A percentile compares a stretch with the other conserved stretches of the same genome.
phyloP scores from a whole-genome alignment of 2,888 invertebrate genomes.

The Ceratothoa steindachneri region DNA sequence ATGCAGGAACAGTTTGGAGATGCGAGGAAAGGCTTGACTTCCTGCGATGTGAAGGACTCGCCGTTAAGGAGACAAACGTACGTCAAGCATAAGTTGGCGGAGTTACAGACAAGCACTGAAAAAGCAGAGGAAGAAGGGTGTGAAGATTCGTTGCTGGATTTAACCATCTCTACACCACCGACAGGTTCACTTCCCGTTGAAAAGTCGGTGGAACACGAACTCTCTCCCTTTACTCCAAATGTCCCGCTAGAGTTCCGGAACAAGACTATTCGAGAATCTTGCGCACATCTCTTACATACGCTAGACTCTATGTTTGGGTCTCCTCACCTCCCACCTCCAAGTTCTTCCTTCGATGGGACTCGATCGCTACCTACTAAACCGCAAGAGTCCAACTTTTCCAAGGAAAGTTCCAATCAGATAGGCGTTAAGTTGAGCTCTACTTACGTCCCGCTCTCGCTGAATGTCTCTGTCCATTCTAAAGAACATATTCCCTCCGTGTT shows the following conservation, averaged over 20 bases:
- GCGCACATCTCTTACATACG: background rate
- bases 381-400: too few species aligned
- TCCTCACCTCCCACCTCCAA: background rate
- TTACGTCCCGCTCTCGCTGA: too few species aligned
- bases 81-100: slow-evolving; percentile 16
- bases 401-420: too few species aligned
- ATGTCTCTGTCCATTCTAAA: background rate
- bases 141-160: background rate
- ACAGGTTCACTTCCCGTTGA: background rate
- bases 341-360: background rate
- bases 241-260: background rate
- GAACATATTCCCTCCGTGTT: background rate
- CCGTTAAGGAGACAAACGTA: slow-evolving; percentile 34
- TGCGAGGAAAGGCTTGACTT: slow-evolving; percentile 4
- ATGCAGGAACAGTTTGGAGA: background rate
- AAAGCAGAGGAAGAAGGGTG: background rate
- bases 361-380: background rate
- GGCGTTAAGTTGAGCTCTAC: too few species aligned
- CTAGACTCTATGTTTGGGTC: background rate
- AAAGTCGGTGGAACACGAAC: background rate
- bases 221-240: background rate
- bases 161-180: background rate
- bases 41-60: slow-evolving; percentile 23
- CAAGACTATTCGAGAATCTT: background rate
- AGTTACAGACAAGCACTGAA: background rate